phyloP scores from a whole-genome alignment of 1,140 invertebrate species.

The Leptonema lineaticorne region DNA sequence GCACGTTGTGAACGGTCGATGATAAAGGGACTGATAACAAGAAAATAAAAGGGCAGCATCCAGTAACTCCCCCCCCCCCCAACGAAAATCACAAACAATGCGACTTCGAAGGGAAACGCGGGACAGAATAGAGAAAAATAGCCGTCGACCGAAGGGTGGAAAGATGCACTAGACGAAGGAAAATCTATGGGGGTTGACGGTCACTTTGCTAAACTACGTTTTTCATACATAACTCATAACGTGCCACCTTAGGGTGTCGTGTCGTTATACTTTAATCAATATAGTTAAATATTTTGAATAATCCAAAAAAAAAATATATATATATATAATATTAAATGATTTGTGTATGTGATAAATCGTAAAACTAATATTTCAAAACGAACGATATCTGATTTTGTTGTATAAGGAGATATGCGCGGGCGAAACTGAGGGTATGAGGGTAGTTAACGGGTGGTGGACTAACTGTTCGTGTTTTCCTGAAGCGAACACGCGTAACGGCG shows the following conservation, averaged over 20 bases:
- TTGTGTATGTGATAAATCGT: not conserved
- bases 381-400: not conserved
- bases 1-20: not conserved
- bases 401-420: not conserved
- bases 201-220: constrained; percentile 27
- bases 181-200: constrained; percentile 24
- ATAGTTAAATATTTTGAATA: not conserved
- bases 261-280: not conserved
- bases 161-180: constrained; percentile 8
- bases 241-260: not conserved
- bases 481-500: constrained; percentile 36
- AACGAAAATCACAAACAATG: constrained; percentile 31
- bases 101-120: constrained; percentile 23
- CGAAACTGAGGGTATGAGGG: not conserved
- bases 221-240: constrained; percentile 28
- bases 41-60: constrained; percentile 40
- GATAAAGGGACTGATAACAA: constrained; percentile 41
- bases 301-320: not conserved
- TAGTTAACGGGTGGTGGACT: not conserved
- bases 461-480: constrained; percentile 17
- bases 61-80: constrained; percentile 18
- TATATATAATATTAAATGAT: not conserved
- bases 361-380: not conserved
- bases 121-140: not conserved
- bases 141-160: constrained; percentile 1